Conservation (phyloP, 2,888 invertebrate genomes). For the Ophioninae sp. region DNA sequence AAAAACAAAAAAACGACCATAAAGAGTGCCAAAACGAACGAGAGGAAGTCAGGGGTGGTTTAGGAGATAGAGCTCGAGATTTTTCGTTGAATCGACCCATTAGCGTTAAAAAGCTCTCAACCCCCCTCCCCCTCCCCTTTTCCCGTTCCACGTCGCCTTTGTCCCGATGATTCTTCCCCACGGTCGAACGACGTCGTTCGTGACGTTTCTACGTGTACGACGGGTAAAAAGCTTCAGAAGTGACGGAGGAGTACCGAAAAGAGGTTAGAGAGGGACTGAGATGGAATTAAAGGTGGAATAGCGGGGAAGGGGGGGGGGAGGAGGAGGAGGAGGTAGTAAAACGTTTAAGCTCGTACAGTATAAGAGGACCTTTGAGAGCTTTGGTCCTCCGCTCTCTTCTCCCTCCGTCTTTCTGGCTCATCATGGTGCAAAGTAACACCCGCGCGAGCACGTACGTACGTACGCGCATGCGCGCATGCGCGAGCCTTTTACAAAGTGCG, state of each 20-base stretch:
- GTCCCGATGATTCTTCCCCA: slow-evolving; percentile 23
- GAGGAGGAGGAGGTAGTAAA: slow-evolving; percentile 59
- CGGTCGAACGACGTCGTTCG: slow-evolving; percentile 15
- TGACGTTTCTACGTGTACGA: slow-evolving; percentile 11
- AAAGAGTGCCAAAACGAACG: neutral
- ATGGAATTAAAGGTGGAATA: neutral
- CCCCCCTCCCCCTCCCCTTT: slow-evolving; percentile 15
- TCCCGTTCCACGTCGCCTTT: neutral
- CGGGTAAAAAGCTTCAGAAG: slow-evolving; percentile 33
- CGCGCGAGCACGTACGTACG: neutral
- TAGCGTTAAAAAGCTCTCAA: slow-evolving; percentile 35
- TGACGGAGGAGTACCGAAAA: slow-evolving; percentile 20
- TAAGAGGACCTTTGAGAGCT: slow-evolving; percentile 63
- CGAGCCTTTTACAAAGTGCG: slow-evolving; percentile 19
- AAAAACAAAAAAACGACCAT: no score
- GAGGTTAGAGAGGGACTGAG: neutral
- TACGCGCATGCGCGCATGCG: neutral
- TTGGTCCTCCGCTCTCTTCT: slow-evolving; percentile 36
- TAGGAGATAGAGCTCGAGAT: slow-evolving; percentile 12
- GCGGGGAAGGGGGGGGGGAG: neutral
- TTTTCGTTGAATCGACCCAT: slow-evolving; percentile 54
- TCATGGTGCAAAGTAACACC: slow-evolving; percentile 30
- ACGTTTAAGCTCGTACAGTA: slow-evolving; percentile 62
- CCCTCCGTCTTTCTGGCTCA: slow-evolving; percentile 43
- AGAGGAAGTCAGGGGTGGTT: neutral